Conservation (phyloP, 2,113 vertebrate genomes). For the Edolisoma coerulescens region DNA sequence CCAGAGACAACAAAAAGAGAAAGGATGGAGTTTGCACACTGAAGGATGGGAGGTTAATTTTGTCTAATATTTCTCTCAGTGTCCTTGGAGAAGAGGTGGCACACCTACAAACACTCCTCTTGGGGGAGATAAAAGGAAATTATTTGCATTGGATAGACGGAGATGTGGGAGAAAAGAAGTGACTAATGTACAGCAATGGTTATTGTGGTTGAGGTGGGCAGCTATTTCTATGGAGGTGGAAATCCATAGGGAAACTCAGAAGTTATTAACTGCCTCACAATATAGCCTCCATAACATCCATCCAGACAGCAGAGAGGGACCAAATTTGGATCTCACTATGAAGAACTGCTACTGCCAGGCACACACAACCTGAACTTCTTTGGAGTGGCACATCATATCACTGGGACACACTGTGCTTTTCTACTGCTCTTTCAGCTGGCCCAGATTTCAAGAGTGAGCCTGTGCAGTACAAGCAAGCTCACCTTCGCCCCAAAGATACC, state of each 20-base stretch:
- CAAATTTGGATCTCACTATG: not conserved
- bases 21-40: not conserved
- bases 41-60: not conserved
- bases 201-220: not conserved
- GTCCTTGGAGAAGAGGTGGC: not conserved
- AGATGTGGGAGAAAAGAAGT: not conserved
- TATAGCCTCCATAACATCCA: not conserved
- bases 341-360: not conserved
- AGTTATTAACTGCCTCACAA: not conserved
- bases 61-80: not conserved
- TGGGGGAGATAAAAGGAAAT: not conserved
- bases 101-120: not conserved
- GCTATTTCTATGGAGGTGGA: not conserved
- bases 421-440: not conserved
- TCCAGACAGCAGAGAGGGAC: too few relatives aligned
- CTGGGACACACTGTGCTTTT: not conserved
- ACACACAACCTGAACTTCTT: not conserved
- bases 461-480: accelerated
- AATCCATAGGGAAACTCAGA: not conserved
- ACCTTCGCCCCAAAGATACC: accelerated
- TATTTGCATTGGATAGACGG: not conserved
- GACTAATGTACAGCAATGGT: accelerated
- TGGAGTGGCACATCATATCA: not conserved
- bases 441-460: not conserved
- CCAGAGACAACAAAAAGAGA: not conserved